A percentile compares a stretch with the other conserved stretches of the same genome.
Conservation (phyloP, 2,113 vertebrate genomes). For the Nibea albiflora region DNA sequence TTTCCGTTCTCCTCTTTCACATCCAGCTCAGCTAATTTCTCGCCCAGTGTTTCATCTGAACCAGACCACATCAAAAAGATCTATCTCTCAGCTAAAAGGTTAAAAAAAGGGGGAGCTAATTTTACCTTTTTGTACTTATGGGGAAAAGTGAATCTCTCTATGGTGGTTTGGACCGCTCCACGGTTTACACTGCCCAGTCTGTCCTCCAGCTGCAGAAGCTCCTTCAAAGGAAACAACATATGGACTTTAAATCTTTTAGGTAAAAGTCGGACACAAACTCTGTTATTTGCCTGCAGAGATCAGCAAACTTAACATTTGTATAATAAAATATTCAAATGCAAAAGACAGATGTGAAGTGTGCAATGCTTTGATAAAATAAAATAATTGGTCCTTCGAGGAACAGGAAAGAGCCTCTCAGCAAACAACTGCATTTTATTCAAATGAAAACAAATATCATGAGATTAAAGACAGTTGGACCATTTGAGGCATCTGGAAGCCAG, state of each 20-base stretch:
- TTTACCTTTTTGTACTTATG: conserved; percentile 99
- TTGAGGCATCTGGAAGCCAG: conserved; percentile 49
- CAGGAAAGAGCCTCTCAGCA: conserved; percentile 19
- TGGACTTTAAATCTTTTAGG: not conserved
- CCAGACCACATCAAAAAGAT: conserved; percentile 7
- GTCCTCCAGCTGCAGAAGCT: conserved; percentile 97
- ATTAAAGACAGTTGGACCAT: conserved; percentile 57
- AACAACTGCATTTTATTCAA: conserved; percentile 40
- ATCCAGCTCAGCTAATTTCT: conserved; percentile 1
- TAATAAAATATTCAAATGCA: conserved; percentile 17
- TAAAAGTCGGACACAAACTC: not conserved
- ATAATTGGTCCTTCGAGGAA: conserved; percentile 30
- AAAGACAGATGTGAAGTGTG: not conserved
- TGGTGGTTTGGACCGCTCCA: conserved; percentile 95
- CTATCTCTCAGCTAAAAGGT: not conserved
- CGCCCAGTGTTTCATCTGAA: not conserved
- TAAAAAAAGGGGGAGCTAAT: not conserved
- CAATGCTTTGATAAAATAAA: conserved; percentile 5
- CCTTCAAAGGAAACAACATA: conserved; percentile 79
- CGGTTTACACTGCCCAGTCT: conserved; percentile 94
- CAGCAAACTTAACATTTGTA: not conserved
- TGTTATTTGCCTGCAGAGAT: not conserved
- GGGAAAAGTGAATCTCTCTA: conserved; percentile 97
- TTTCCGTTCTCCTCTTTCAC: conserved; percentile 12
- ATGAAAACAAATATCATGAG: conserved; percentile 49